Percentiles rank a stretch among this genome's conserved stretches.
These are phyloP conservation scores for Platycnemis pennipes DNA, from an alignment of 2,888 invertebrate species.

Conservation along the genomic window DNA sequence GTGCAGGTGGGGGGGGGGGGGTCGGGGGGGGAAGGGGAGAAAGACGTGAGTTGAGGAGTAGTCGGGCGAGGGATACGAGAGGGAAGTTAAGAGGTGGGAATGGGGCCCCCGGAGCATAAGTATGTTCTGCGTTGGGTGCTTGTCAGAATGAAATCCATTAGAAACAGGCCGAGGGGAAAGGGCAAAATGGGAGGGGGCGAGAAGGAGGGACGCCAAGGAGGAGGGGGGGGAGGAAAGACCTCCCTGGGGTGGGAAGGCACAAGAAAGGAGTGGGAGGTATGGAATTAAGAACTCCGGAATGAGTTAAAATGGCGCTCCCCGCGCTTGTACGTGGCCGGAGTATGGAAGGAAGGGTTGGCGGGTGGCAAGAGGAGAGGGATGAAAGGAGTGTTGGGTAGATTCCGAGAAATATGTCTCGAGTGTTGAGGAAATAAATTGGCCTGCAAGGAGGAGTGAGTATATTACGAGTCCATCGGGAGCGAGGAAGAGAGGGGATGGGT, in stretches of 20 bases:
- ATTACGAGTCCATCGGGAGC: conserved; percentile 64
- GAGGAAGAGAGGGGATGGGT: neutral
- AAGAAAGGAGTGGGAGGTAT: neutral
- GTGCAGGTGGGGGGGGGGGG: neutral
- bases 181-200: neutral
- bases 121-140: conserved; percentile 39
- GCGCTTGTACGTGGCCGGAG: conserved; percentile 33
- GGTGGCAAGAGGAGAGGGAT: neutral
- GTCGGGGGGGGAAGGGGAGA: neutral
- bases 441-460: conserved; percentile 36
- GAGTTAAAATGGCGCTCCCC: conserved; percentile 41
- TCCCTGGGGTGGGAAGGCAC: neutral
- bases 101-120: neutral
- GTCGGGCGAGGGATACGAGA: neutral
- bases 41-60: neutral
- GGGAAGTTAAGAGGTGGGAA: neutral
- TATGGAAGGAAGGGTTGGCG: neutral
- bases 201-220: neutral
- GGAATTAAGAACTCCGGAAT: conserved; percentile 33
- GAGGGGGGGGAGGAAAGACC: neutral
- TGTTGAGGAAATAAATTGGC: conserved; percentile 63
- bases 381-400: conserved; percentile 33
- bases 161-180: neutral
- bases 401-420: conserved; percentile 65
- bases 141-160: conserved; percentile 63